Evolutionary conservation across 2,113 vertebrate species (phyloP).

Genomic region (Atrichornis clamosus): DNA sequence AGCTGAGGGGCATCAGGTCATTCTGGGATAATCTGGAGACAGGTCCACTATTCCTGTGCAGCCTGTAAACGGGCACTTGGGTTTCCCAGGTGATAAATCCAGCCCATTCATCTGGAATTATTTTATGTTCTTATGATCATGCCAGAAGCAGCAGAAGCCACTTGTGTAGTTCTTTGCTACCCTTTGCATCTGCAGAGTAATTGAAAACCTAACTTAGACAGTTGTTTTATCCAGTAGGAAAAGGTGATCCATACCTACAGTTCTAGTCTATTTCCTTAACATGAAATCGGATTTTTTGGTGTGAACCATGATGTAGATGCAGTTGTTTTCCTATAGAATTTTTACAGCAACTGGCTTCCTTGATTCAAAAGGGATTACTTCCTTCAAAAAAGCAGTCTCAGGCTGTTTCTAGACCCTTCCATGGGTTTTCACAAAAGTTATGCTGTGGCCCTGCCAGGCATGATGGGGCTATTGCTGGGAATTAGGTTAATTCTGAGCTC

Average conservation of each 20-base stretch:
- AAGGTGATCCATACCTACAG: not conserved
- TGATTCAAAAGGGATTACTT: not conserved
- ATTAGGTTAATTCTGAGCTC: not conserved
- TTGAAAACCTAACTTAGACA: not conserved
- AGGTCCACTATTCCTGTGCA: not conserved
- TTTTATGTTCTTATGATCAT: not conserved
- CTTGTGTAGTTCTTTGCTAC: accelerated
- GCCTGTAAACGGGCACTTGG: not conserved
- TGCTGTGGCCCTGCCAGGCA: not conserved
- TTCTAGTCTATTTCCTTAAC: not conserved
- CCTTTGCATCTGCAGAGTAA: not conserved
- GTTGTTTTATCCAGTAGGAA: not conserved
- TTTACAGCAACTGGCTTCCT: not conserved
- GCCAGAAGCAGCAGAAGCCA: not conserved
- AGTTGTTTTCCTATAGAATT: not conserved
- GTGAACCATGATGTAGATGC: not conserved
- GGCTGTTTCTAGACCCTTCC: constrained; percentile 5
- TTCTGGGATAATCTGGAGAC: not conserved
- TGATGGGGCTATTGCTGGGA: not conserved
- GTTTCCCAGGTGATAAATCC: not conserved
- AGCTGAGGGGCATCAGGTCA: not conserved
- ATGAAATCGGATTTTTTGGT: accelerated
- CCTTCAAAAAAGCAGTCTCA: not conserved
- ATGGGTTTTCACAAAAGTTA: not conserved
- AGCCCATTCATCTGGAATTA: not conserved